Base-by-base conservation (phyloP, 1,140 invertebrate species). In the Bombus confusus region DNA sequence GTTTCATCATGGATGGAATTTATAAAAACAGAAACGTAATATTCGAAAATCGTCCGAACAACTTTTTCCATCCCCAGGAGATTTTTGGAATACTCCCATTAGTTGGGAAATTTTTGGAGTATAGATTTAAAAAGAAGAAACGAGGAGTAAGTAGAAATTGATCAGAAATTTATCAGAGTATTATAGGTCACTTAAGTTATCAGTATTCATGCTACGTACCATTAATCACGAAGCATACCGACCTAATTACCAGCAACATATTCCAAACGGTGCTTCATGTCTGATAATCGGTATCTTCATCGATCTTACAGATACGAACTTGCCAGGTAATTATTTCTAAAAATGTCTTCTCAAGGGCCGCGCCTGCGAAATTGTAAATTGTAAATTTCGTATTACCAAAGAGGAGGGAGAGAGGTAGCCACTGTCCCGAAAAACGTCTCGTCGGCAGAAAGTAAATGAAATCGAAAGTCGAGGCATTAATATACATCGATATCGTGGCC, bases 401-500 rank as follows among this genome's bases (percentile, higher is more conserved):
- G 22, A 13, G 28, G 28, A 25, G 28, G 41, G 3, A 1, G 22
- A 22, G 47, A 8, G 47, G 47, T 52, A 52, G 34, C 71, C 43
- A 73, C 37, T 28, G 69, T 41, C 6, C 15, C 15, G 8, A 31
- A 43, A 66, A 73, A 31, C 71, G 71, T 43, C 28, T 25, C 31
- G 41, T 34, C n/a, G 25, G 10, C 12, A 52, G 43, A 66, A 66
- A 34, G 43, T 47, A 77, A 66, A 78, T 78, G 64, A 78, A 78
- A 78, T 41, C 57, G 47, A 62, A 43, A 62, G 37, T 78, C 75
- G 2, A 22, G 34, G 64, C 64, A 69, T 80, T 80, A 80, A 80
- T 80, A 80, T 69, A 80, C 78, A 69, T 78, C 59, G 85, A 82
- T 64, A 39, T 66, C n/a, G 43, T 87, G 57, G 74, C 47, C 78